phyloP scores from a whole-genome alignment of 2,888 invertebrate genomes.

The Melieria omissa region DNA sequence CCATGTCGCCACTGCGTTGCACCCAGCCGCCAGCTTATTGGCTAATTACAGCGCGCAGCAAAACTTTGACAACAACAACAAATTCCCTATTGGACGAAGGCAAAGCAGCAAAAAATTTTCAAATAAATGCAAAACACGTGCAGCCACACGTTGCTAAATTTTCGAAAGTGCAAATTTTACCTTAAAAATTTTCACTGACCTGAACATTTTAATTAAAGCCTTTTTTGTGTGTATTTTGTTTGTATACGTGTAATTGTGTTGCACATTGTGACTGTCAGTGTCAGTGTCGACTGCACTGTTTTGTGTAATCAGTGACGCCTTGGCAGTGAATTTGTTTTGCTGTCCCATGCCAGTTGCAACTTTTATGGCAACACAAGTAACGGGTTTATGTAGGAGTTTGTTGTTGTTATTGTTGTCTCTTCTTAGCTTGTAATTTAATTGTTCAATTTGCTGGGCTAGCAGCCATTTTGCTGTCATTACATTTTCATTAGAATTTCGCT shows the following conservation, averaged over 20 bases:
- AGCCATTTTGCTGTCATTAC: background rate
- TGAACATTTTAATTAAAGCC: constrained; percentile 40
- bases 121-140: constrained; percentile 35
- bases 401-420: background rate
- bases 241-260: too few relatives aligned
- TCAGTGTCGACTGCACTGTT: background rate
- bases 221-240: constrained; percentile 22
- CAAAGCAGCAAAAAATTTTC: constrained; percentile 1
- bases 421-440: constrained; percentile 38
- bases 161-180: too few relatives aligned
- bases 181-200: constrained; percentile 2
- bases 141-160: constrained; percentile 1
- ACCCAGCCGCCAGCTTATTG: background rate
- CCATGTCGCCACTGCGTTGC: too few relatives aligned
- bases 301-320: constrained; percentile 32
- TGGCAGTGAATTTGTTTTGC: constrained; percentile 7
- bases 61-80: background rate
- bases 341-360: constrained; percentile 17
- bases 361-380: background rate
- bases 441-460: constrained; percentile 39
- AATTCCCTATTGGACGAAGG: background rate
- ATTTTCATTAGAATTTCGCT: too few relatives aligned
- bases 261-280: too few relatives aligned
- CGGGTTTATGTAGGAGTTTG: background rate
- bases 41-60: constrained; percentile 41